Percentiles rank a stretch among this genome's conserved stretches.
Evolutionary conservation across 37 sponge, comb jelly and placozoan species (phyloP).

Genomic region (Geodia barretti): DNA sequence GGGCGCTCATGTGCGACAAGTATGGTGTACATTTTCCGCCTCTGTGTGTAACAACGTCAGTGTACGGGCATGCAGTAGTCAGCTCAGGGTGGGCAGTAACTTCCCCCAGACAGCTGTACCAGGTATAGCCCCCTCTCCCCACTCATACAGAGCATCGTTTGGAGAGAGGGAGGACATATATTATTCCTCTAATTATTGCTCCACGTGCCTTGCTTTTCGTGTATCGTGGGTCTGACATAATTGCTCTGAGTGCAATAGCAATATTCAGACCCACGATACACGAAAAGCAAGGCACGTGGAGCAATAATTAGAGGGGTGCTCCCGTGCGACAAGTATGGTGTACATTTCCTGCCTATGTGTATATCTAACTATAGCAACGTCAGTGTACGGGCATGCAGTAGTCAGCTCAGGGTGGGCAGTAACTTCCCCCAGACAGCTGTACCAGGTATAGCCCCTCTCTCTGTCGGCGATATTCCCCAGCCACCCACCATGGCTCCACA

Average conservation of each 20-base stretch:
- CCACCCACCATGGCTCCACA: too few species aligned
- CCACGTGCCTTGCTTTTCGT: not conserved
- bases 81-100: not conserved
- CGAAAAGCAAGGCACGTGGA: not conserved
- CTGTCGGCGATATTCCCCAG: too few species aligned
- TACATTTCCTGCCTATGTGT: not conserved
- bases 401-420: not conserved
- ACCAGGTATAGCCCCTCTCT: constrained; percentile 9
- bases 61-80: not conserved
- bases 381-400: not conserved
- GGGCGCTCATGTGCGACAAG: not conserved
- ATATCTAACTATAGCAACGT: too few species aligned
- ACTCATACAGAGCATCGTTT: not conserved
- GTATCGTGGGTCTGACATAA: too few species aligned
- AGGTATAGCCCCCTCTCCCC: constrained; percentile 6
- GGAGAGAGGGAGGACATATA: too few species aligned
- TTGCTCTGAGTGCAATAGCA: too few species aligned
- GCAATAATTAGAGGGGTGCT: too few species aligned
- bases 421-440: not conserved
- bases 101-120: not conserved
- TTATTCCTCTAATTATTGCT: too few species aligned
- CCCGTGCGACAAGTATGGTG: not conserved
- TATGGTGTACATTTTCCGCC: not conserved
- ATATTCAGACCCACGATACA: too few species aligned
- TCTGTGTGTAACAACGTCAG: not conserved